Evolutionary conservation across 2,888 invertebrate species (phyloP), one percentile per base, ranked within the genome.

Genomic region (Protonemura montana): DNA sequence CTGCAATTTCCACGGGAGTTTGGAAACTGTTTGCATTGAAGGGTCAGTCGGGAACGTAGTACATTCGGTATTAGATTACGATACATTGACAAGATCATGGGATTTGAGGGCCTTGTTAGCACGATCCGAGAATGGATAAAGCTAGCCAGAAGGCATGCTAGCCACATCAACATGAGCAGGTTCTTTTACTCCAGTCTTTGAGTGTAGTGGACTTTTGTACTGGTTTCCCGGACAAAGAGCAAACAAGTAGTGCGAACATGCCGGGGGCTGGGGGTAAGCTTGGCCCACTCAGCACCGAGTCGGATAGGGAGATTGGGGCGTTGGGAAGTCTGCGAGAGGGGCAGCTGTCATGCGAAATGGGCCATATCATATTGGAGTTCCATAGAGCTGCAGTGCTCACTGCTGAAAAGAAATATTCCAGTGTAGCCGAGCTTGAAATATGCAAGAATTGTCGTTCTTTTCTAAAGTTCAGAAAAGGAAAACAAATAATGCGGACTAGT

Each of bases 161-260:
- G 13, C 59, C 59, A 59, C 59, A 13, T 10, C 21, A 59, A 21
- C 13, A n/a, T n/a, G 41, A 21, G 59, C 59, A 59, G 59, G 59
- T 59, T 59, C 59, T 59, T 59, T 59, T 59, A 21, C 16, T 59
- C 59, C 16, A 16, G 59, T 59, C 59, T 59, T 59, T 2, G 3
- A 3, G 13, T 59, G 6, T 59, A 59, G 59, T 59, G 59, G 59
- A 59, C 59, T 59, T 59, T 59, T 59, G 59, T 59, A 21, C 59
- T 59, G 59, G 59, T 59, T 59, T 10, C 59, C 59, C 16, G 59
- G 59, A 59, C 59, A 78, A 78, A 28, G 78, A 78, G 78, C 27
- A 78, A 78, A 78, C 78, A 78, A 78, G 78, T 28, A 78, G 10
- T 13, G 28, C 78, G 27, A 78, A 78, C 78, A 78, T 26, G 78